A percentile compares a stretch with the other conserved stretches of the same genome.
Conservation (phyloP, 2,113 vertebrate species). For the Phainopepla nitens region DNA sequence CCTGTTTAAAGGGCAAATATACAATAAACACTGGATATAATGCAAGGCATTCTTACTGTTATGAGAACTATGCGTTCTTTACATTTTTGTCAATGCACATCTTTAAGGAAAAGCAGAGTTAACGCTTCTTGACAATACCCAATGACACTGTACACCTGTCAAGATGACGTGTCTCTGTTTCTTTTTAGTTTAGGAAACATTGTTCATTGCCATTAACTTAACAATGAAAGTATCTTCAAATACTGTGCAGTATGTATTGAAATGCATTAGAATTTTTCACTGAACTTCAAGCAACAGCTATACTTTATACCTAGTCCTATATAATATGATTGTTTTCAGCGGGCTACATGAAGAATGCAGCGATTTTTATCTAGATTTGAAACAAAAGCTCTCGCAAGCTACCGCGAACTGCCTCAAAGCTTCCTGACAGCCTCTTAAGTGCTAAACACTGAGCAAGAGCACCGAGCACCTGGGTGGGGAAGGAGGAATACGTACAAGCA, state of each 20-base stretch:
- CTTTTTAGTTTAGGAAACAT: neutral
- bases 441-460: neutral
- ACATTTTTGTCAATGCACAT: neutral
- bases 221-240: neutral
- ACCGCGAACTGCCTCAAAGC: neutral
- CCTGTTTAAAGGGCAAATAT: neutral
- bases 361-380: neutral
- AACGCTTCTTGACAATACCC: neutral
- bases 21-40: neutral
- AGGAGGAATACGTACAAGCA: conserved; percentile 26
- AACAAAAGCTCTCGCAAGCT: neutral
- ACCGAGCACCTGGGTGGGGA: neutral
- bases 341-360: neutral
- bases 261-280: neutral
- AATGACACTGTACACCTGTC: neutral
- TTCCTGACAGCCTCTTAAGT: neutral
- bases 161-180: neutral
- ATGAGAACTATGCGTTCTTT: neutral
- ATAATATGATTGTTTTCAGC: neutral
- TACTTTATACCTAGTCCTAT: neutral
- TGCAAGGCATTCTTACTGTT: neutral
- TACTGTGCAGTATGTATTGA: neutral
- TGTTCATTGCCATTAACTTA: neutral
- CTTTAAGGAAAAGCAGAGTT: neutral
- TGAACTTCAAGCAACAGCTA: neutral